Conservation (phyloP, 1,140 invertebrate genomes). For the Notospermus geniculatus region DNA sequence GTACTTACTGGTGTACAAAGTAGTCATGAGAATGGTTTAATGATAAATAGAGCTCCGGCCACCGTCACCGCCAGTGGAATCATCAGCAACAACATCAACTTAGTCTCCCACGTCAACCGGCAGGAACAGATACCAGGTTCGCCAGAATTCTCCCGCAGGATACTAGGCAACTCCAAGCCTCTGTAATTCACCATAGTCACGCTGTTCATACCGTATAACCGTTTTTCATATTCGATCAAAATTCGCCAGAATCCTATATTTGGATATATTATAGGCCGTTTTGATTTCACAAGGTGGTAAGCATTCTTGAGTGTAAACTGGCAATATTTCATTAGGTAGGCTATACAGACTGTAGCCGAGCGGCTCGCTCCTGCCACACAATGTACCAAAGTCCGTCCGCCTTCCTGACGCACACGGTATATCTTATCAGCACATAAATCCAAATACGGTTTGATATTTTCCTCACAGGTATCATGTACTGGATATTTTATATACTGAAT, state of each 20-base stretch:
- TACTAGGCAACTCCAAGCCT: too few relatives aligned
- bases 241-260: slow-evolving; percentile 90
- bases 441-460: slow-evolving; percentile 61
- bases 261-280: slow-evolving; percentile 76
- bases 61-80: too few relatives aligned
- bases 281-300: slow-evolving; percentile 70
- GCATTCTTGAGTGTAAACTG: slow-evolving; percentile 74
- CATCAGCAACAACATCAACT: too few relatives aligned
- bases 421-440: slow-evolving; percentile 61
- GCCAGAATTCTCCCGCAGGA: too few relatives aligned
- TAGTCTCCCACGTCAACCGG: too few relatives aligned
- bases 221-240: slow-evolving; percentile 72
- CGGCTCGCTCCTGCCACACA: slow-evolving; percentile 87
- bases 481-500: too few relatives aligned
- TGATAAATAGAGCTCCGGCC: too few relatives aligned
- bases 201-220: slow-evolving; percentile 57
- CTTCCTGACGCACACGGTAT: slow-evolving; percentile 28
- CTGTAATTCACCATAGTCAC: slow-evolving; percentile 42
- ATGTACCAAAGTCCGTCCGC: slow-evolving; percentile 78
- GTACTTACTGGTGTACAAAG: too few relatives aligned
- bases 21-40: too few relatives aligned
- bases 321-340: slow-evolving; percentile 83
- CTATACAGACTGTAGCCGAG: slow-evolving; percentile 80
- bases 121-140: too few relatives aligned
- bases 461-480: too few relatives aligned